Evolutionary conservation across 1,140 invertebrate species (phyloP).

Genomic region (Drosophila watanabei): DNA sequence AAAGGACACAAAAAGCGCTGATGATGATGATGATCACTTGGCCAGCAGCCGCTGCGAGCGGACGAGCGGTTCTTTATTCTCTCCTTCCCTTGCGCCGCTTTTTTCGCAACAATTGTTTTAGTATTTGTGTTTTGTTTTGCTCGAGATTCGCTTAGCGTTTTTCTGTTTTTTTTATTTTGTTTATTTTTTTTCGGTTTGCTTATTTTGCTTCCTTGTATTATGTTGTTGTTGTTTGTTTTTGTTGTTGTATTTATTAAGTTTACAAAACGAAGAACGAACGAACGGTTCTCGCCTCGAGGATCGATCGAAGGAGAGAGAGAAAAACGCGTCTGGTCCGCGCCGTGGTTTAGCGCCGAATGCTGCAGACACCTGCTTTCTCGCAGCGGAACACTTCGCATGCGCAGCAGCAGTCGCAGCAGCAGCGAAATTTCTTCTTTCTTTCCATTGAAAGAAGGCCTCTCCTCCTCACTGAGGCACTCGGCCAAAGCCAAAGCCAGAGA

Average conservation of each 20-base stretch:
- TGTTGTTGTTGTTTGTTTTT: constrained; percentile 19
- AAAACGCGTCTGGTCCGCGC: constrained; percentile 84
- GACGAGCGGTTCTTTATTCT: constrained; percentile 28
- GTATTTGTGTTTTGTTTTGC: constrained; percentile 23
- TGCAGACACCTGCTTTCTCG: constrained; percentile 86
- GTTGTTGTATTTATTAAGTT: constrained; percentile 11
- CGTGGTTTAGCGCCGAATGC: constrained; percentile 85
- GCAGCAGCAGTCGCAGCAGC: constrained; percentile 60
- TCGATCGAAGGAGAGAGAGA: constrained; percentile 43
- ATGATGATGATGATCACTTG: constrained; percentile 46
- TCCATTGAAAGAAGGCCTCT: constrained; percentile 60
- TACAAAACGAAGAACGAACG: constrained; percentile 1
- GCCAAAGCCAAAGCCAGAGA: constrained; percentile 38
- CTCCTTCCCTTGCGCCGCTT: constrained; percentile 5
- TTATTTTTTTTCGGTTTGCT: background rate
- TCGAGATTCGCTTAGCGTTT: constrained; percentile 16
- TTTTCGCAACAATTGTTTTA: constrained; percentile 17
- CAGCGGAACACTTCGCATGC: constrained; percentile 86
- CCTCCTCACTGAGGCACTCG: constrained; percentile 56
- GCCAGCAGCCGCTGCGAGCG: constrained; percentile 11
- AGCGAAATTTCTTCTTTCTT: constrained; percentile 78
- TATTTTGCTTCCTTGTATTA: constrained; percentile 1
- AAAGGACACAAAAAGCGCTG: constrained; percentile 40
- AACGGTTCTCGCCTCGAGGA: constrained; percentile 22
- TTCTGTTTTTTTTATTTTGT: too few relatives aligned